A percentile compares a stretch with the other conserved stretches of the same genome.
Conservation (phyloP, 2,888 invertebrate species). For the Drosophila nr. medialis region DNA sequence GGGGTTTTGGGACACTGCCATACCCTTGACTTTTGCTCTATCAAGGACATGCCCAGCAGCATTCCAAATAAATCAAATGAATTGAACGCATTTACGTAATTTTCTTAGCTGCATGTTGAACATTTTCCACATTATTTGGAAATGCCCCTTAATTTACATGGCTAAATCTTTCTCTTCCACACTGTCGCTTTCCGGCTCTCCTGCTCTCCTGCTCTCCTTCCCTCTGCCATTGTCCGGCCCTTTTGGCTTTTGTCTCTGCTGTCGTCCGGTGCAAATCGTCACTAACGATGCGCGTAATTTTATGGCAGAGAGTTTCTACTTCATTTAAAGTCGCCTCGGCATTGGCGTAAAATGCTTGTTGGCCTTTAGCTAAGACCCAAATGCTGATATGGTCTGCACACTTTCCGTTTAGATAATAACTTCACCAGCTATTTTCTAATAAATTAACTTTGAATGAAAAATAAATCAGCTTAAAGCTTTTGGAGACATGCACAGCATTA, state of each 20-base stretch:
- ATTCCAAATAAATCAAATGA: constrained; percentile 51
- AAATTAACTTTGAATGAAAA: constrained; percentile 78
- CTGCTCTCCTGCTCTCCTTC: constrained; percentile 2
- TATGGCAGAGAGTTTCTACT: constrained; percentile 78
- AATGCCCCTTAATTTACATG: constrained; percentile 71
- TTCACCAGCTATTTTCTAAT: constrained; percentile 77
- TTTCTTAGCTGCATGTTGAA: constrained; percentile 56
- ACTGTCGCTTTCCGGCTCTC: not conserved
- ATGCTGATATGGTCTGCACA: constrained; percentile 57
- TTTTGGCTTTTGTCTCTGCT: constrained; percentile 46
- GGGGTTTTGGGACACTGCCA: constrained; percentile 39
- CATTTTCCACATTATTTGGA: constrained; percentile 55
- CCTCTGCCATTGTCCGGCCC: constrained; percentile 34
- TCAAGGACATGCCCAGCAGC: constrained; percentile 54
- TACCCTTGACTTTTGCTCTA: constrained; percentile 66
- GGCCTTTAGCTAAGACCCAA: constrained; percentile 65
- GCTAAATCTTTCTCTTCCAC: constrained; percentile 2
- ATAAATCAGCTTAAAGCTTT: constrained; percentile 70
- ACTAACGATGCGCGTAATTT: constrained; percentile 83
- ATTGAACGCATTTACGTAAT: constrained; percentile 69
- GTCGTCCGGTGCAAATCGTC: constrained; percentile 76
- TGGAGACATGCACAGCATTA: constrained; percentile 50
- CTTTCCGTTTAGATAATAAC: constrained; percentile 73
- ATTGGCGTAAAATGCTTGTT: constrained; percentile 55
- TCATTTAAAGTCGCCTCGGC: constrained; percentile 71